phyloP scores from a whole-genome alignment of 2,113 vertebrate genomes.

The Lophius piscatorius region DNA sequence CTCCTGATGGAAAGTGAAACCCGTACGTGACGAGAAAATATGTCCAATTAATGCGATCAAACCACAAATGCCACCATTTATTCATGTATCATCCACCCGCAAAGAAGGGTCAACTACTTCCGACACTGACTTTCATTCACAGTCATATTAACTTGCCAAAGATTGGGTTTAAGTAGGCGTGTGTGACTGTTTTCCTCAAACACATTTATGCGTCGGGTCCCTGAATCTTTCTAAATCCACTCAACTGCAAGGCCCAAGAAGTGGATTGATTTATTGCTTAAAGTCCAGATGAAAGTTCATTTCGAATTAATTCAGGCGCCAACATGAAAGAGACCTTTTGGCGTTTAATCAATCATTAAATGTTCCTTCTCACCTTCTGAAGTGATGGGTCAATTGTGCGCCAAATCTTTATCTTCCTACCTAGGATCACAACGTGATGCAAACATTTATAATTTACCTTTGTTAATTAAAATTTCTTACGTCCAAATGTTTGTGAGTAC shows the following conservation, averaged over 20 bases:
- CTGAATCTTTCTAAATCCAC: conserved; percentile 19
- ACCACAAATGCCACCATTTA: conserved; percentile 22
- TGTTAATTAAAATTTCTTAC: not conserved
- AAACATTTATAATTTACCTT: not conserved
- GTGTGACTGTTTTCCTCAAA: conserved; percentile 42
- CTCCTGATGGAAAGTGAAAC: conserved; percentile 21
- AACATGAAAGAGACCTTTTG: conserved; percentile 10
- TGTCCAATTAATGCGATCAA: conserved; percentile 21
- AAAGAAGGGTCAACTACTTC: conserved; percentile 38
- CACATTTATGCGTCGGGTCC: conserved; percentile 39
- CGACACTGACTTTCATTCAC: conserved; percentile 67
- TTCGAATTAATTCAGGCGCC: conserved; percentile 37
- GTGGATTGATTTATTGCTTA: conserved; percentile 26
- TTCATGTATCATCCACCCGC: conserved; percentile 13
- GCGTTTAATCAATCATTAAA: conserved; percentile 49
- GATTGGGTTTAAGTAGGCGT: conserved; percentile 52
- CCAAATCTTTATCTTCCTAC: conserved; percentile 12
- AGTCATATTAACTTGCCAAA: conserved; percentile 49
- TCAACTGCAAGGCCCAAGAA: conserved; percentile 43
- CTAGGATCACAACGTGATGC: not conserved
- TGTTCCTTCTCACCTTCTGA: conserved; percentile 34
- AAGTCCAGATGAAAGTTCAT: conserved; percentile 16
- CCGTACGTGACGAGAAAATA: not conserved
- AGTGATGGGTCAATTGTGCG: conserved; percentile 40
- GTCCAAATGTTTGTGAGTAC: not conserved